A percentile compares a stretch with the other conserved stretches of the same genome.
These are phyloP conservation scores for Drosophila infuscata DNA, from an alignment of 2,888 invertebrate genomes.

Conservation along the genomic window DNA sequence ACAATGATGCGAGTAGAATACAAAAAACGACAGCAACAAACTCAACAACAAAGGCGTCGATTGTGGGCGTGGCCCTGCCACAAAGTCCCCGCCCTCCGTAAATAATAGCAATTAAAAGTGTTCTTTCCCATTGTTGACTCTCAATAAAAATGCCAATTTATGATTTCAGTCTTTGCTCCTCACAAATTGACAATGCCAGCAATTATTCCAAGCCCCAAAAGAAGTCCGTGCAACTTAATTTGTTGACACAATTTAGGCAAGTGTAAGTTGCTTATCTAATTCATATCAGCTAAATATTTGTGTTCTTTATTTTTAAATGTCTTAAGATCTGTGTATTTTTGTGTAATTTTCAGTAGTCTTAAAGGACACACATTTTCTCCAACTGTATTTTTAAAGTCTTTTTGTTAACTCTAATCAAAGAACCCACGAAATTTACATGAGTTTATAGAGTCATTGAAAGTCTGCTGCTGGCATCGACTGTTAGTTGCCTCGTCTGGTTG, in stretches of 20 bases:
- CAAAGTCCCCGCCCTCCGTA: constrained; percentile 34
- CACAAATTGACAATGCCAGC: constrained; percentile 36
- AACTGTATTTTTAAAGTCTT: background rate
- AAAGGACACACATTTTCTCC: background rate
- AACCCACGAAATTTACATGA: constrained; percentile 36
- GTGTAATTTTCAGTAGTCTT: background rate
- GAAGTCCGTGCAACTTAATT: background rate
- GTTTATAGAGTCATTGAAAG: constrained; percentile 26
- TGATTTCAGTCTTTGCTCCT: constrained; percentile 22
- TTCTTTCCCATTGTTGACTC: constrained; percentile 46
- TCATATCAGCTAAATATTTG: background rate
- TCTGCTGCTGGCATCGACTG: constrained; percentile 16
- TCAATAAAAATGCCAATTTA: constrained; percentile 61
- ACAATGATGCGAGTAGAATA: constrained; percentile 61
- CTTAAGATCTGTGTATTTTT: background rate
- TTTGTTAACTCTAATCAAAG: constrained; percentile 10
- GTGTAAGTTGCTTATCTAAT: background rate
- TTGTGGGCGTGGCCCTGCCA: constrained; percentile 19
- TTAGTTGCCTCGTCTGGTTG: background rate
- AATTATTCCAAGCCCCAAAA: constrained; percentile 33
- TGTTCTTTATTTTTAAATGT: background rate
- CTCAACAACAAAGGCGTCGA: constrained; percentile 1
- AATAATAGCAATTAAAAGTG: constrained; percentile 63
- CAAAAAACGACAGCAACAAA: constrained; percentile 39
- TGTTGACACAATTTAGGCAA: background rate